These are phyloP conservation scores for Pandemis cinnamomeana DNA, from an alignment of 2,888 invertebrate genomes.

Conservation along the genomic window DNA sequence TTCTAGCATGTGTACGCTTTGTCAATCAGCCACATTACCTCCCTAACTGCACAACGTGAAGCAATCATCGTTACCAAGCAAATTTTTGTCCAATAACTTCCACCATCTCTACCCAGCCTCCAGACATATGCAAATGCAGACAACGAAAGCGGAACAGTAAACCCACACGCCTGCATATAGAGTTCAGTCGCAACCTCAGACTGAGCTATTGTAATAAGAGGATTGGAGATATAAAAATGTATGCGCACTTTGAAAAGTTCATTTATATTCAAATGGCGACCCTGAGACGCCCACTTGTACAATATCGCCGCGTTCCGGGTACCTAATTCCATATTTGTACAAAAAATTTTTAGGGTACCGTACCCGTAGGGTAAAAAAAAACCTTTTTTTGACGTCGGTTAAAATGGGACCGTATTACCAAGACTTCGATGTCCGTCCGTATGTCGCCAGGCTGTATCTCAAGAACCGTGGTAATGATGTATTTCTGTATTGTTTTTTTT, in stretches of 20 bases:
- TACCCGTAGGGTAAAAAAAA: too few species aligned
- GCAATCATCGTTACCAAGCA: constrained; percentile 17
- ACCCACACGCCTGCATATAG: constrained; percentile 12
- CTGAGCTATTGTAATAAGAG: constrained; percentile 40
- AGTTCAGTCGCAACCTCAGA: constrained; percentile 20
- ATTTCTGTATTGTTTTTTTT: too few species aligned
- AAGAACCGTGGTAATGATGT: too few species aligned
- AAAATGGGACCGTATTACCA: too few species aligned
- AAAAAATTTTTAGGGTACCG: constrained; percentile 27
- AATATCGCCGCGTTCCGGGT: constrained; percentile 38
- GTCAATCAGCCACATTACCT: constrained; percentile 22
- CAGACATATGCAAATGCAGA: constrained; percentile 14
- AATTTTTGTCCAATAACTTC: constrained; percentile 26
- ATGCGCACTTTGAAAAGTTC: constrained; percentile 45
- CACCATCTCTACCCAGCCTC: not conserved
- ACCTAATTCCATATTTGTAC: constrained; percentile 42
- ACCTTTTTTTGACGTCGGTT: too few species aligned
- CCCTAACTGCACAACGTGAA: not conserved
- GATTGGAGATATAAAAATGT: constrained; percentile 40
- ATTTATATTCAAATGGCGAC: constrained; percentile 52
- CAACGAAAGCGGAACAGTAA: constrained; percentile 12
- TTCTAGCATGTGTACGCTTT: not conserved
- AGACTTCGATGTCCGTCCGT: too few species aligned
- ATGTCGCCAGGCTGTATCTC: too few species aligned
- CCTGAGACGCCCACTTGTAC: constrained; percentile 37